Conservation (phyloP, 1,140 invertebrate genomes). For the Aradophagus sp. region DNA sequence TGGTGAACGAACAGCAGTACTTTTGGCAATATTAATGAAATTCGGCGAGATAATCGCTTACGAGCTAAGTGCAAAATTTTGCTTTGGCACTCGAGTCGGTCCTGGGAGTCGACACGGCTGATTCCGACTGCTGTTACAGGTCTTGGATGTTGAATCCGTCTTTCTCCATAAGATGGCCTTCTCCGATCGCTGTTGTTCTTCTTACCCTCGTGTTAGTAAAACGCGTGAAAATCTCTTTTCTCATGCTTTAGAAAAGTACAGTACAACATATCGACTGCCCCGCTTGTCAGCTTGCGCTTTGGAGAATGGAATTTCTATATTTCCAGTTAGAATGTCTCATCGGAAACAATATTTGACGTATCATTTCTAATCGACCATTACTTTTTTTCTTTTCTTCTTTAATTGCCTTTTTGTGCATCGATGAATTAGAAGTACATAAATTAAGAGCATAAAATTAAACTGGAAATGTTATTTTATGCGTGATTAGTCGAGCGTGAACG, state of each 20-base stretch:
- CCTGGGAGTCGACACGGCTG: conserved; percentile 2
- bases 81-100: conserved; percentile 11
- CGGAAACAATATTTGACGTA: background rate
- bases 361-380: background rate
- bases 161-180: no score
- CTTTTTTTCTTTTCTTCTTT: no score
- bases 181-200: background rate
- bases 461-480: no score
- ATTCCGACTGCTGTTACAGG: conserved; percentile 20
- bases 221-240: conserved; percentile 40
- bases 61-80: background rate
- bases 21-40: conserved; percentile 21
- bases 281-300: conserved; percentile 46
- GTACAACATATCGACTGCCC: conserved; percentile 30
- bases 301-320: no score
- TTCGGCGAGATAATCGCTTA: background rate
- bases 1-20: conserved; percentile 11
- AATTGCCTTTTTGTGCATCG: no score
- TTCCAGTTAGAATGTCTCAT: conserved; percentile 14
- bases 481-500: no score
- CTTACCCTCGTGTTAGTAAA: conserved; percentile 41
- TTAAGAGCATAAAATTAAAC: no score
- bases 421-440: no score
- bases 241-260: conserved; percentile 51
- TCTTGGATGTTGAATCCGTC: conserved; percentile 15